phyloP scores from a whole-genome alignment of 37 sponge, comb jelly and placozoan genomes.

The Eunapius fragilis region DNA sequence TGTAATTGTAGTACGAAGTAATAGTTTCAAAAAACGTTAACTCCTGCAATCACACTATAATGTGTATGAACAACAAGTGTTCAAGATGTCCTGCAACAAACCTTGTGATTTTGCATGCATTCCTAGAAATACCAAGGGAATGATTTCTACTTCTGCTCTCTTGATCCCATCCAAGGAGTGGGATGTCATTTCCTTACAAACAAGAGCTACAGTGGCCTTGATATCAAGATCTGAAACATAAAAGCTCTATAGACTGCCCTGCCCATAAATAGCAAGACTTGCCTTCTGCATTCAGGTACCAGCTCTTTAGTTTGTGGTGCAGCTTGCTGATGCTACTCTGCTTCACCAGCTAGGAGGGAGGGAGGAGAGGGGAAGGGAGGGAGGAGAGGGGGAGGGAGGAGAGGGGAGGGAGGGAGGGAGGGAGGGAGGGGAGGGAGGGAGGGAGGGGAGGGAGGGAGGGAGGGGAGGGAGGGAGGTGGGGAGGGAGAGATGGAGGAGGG shows the following conservation, averaged over 20 bases:
- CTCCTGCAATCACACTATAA: too few relatives aligned
- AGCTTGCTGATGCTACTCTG: conserved; percentile 53
- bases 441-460: too few relatives aligned
- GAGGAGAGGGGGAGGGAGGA: too few relatives aligned
- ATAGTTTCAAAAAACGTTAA: too few relatives aligned
- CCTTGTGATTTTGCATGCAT: conserved; percentile 63
- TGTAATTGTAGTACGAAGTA: too few relatives aligned
- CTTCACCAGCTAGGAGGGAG: conserved; percentile 59
- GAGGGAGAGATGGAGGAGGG: too few relatives aligned
- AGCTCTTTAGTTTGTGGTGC: conserved; percentile 48
- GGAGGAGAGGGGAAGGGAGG: not conserved
- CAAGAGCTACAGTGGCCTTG: conserved; percentile 39
- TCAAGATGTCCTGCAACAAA: too few relatives aligned
- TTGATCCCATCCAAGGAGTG: conserved; percentile 51
- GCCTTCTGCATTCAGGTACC: conserved; percentile 73
- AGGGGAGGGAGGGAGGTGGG: too few relatives aligned
- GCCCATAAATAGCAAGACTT: conserved; percentile 4
- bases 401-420: too few relatives aligned
- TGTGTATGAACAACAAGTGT: too few relatives aligned
- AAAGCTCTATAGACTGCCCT: not conserved
- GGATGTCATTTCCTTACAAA: conserved; percentile 38
- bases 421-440: too few relatives aligned
- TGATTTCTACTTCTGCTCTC: conserved; percentile 14
- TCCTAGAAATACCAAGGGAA: conserved; percentile 82
- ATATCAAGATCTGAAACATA: conserved; percentile 7